Conservation (phyloP, 2,113 vertebrate species). For the Hippocampus comes region DNA sequence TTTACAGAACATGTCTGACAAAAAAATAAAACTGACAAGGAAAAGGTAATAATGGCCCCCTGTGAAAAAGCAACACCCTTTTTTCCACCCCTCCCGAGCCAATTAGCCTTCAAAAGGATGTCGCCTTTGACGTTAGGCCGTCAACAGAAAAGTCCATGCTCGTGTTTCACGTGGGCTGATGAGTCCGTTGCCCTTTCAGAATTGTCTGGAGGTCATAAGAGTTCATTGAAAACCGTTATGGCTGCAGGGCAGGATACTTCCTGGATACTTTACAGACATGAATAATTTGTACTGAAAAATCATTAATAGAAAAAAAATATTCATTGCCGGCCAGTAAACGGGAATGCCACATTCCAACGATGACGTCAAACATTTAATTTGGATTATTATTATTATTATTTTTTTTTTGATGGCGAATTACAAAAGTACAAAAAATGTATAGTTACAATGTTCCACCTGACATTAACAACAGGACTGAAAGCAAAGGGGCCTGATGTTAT, state of each 20-base stretch:
- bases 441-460: neutral
- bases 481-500: too few species aligned
- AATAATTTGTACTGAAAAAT: neutral
- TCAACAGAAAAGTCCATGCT: neutral
- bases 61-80: neutral
- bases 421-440: too few species aligned
- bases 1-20: neutral
- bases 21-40: neutral
- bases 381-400: neutral
- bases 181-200: neutral
- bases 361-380: neutral
- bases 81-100: neutral
- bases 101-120: constrained; percentile 4
- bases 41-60: neutral
- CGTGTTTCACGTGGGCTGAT: neutral
- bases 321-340: neutral
- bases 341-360: too few species aligned
- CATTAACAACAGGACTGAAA: too few species aligned
- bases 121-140: constrained; percentile 3
- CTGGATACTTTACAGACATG: neutral
- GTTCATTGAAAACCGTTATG: neutral
- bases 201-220: neutral
- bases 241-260: neutral
- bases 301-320: neutral
- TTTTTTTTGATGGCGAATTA: too few species aligned